Conservation (phyloP, 2,888 invertebrate species). For the Lochmaea capreae region DNA sequence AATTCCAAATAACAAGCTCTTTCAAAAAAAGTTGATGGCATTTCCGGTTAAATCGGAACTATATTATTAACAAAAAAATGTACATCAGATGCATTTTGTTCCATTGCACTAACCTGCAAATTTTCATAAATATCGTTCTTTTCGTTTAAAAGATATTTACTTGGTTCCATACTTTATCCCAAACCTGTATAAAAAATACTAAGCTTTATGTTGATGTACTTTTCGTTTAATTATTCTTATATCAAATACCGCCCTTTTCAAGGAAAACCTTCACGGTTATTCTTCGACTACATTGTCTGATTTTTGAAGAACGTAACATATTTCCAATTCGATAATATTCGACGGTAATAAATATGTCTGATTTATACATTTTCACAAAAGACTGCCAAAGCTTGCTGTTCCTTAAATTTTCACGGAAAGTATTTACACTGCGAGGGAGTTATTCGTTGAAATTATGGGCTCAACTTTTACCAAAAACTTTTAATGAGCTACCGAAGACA, state of each 20-base stretch:
- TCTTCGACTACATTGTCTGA: background rate
- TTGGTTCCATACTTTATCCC: too few species aligned
- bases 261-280: too few species aligned
- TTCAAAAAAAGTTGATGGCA: too few species aligned
- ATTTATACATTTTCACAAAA: constrained; percentile 32
- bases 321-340: constrained; percentile 40
- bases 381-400: constrained; percentile 33
- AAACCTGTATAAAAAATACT: too few species aligned
- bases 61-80: too few species aligned
- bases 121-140: too few species aligned
- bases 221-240: background rate
- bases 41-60: too few species aligned
- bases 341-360: constrained; percentile 38
- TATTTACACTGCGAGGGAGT: constrained; percentile 41
- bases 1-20: too few species aligned
- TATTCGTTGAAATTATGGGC: constrained; percentile 37
- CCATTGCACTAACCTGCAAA: too few species aligned
- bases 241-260: background rate
- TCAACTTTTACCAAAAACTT: constrained; percentile 42
- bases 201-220: too few species aligned
- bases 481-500: constrained; percentile 47
- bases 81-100: too few species aligned
- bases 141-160: too few species aligned
- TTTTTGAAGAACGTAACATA: background rate
- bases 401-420: constrained; percentile 34